Base-by-base conservation (phyloP, 2,113 vertebrate species). In the Thymallus thymallus region DNA sequence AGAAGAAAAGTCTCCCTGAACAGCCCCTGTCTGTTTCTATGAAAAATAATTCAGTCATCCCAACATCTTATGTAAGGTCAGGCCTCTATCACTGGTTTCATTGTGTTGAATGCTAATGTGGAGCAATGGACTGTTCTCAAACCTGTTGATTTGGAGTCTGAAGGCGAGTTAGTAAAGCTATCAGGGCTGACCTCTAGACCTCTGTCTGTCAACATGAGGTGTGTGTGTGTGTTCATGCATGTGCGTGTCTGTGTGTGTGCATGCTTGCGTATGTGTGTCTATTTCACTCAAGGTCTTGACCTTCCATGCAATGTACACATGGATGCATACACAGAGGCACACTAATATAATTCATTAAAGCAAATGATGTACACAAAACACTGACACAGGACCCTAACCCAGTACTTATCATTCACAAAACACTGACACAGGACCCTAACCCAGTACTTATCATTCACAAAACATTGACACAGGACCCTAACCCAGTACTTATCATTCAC, bases 181-280 rank as follows among this genome's bases (percentile, higher is more conserved):
- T 22, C 9, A 61, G 26, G 7, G 29, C 58, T 65, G 35, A 41
- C 35, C 56, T 75, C 26, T 56, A 26, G 51, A 55, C 51, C 51
- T 70, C 66, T 68, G 51, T 64, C 67, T 72, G 72, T 71, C 68
- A 51, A 65, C 35, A 22, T 24, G 66, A 64, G 32, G 30, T 4
- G 58, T 61, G 67, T 26, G 46, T 56, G 65, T 60, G 69, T 35
- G 55, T 22, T 18, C 10, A 24, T 51, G 26, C 23, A 14, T 72
- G 71, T 26, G 58, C 60, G 61, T 41, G 45, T 20, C 30, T 24
- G 35, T 73, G 71, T 14, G 41, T 61, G 41, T 64, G 71, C 62
- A 41, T 61, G 41, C 41, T 35, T 73, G 71, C 41, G 35, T 46
- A 22, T 64, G 60, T 73, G 61, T 41, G 71, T 64, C 35, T 61